phyloP scores from a whole-genome alignment of 2,113 vertebrate species.

The Carlito syrichta region DNA sequence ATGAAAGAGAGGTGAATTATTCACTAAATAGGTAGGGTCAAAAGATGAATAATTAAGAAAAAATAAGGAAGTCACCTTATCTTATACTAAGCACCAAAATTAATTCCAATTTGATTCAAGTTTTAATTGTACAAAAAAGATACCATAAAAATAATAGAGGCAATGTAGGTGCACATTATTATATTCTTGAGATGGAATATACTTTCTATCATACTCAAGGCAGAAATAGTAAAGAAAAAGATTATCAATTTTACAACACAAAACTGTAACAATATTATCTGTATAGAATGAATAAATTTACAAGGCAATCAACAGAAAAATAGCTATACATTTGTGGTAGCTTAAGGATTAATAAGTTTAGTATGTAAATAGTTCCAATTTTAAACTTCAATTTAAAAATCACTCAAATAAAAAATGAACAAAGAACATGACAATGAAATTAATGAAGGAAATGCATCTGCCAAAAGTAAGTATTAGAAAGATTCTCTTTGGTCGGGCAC shows the following conservation, averaged over 20 bases:
- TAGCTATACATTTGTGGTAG: not conserved
- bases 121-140: conserved; percentile 7
- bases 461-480: not conserved
- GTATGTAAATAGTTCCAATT: not conserved
- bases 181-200: not conserved
- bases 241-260: conserved; percentile 15
- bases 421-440: not conserved
- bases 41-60: not conserved
- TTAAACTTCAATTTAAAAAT: not conserved
- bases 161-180: conserved; percentile 5
- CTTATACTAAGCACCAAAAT: not conserved
- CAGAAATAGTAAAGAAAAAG: not conserved
- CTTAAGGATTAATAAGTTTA: not conserved
- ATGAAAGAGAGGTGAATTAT: not conserved
- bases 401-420: not conserved
- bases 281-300: conserved; percentile 12
- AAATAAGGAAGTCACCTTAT: not conserved
- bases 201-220: not conserved
- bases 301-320: conserved; percentile 34
- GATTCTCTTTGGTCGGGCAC: not conserved
- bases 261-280: not conserved
- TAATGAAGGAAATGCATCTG: not conserved
- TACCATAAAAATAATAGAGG: not conserved
- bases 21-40: not conserved
- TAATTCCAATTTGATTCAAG: not conserved